Conservation (phyloP, 2,888 invertebrate genomes). For the Crepidodera aurea region DNA sequence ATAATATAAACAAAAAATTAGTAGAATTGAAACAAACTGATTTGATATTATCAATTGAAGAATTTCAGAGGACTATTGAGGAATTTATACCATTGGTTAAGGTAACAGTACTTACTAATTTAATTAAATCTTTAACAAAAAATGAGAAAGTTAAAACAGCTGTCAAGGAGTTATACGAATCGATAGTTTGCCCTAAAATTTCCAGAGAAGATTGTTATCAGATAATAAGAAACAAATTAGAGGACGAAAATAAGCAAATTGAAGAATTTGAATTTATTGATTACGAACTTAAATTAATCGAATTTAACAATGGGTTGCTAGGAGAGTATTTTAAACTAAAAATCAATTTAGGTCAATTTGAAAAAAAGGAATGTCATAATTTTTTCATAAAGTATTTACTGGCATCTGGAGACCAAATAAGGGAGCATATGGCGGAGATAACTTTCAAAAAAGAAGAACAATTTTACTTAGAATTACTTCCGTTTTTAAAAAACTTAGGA, state of each 20-base stretch:
- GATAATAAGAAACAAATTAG: background rate
- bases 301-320: background rate
- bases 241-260: background rate
- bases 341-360: background rate
- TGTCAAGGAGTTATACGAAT: background rate
- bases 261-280: background rate
- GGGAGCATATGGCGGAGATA: background rate
- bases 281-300: background rate
- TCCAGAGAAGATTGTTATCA: background rate
- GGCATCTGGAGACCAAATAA: background rate
- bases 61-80: background rate
- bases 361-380: background rate
- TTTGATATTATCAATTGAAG: background rate
- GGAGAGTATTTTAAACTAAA: constrained; percentile 2
- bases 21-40: background rate
- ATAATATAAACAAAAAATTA: background rate
- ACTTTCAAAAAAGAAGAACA: background rate
- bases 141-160: background rate
- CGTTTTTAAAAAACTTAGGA: background rate
- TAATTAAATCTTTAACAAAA: background rate
- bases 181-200: background rate
- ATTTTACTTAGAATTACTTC: background rate
- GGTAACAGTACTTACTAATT: background rate
- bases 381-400: background rate
- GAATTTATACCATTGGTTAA: background rate